Percentiles rank a stretch among this genome's conserved stretches.
These are phyloP conservation scores for Dolichoris vasculosae DNA, from an alignment of 1,140 invertebrate species.

Conservation along the genomic window DNA sequence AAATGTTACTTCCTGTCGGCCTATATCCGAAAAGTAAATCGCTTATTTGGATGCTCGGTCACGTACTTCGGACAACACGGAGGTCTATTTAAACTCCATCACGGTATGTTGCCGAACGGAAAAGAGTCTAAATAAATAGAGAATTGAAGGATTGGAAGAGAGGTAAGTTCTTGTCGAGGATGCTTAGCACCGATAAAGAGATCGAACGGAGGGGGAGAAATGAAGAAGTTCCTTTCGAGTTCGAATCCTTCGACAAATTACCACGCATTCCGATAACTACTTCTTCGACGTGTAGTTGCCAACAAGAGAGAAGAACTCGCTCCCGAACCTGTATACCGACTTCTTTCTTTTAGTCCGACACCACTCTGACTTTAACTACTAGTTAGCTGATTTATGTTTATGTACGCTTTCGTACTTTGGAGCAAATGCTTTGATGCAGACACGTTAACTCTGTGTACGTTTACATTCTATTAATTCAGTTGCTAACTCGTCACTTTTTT, in stretches of 20 bases:
- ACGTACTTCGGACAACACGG: background rate
- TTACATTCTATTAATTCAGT: background rate
- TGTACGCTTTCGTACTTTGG: background rate
- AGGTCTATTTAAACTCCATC: background rate
- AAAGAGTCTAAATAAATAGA: background rate
- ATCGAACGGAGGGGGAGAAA: background rate
- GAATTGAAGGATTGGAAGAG: background rate
- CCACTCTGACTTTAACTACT: background rate
- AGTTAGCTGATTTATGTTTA: background rate
- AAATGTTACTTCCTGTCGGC: background rate
- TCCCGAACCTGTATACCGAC: background rate
- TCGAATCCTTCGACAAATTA: background rate
- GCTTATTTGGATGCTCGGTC: background rate
- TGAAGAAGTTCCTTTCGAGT: background rate
- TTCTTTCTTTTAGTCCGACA: background rate
- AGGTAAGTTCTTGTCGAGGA: background rate
- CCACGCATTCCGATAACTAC: background rate
- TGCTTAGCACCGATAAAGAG: background rate
- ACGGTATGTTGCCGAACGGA: background rate
- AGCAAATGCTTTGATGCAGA: background rate
- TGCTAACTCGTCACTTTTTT: background rate
- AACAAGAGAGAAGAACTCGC: background rate
- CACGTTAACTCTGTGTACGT: background rate
- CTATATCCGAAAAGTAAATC: background rate
- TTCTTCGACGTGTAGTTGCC: background rate